Conservation (phyloP, 2,888 invertebrate species). For the Papilio demoleus region DNA sequence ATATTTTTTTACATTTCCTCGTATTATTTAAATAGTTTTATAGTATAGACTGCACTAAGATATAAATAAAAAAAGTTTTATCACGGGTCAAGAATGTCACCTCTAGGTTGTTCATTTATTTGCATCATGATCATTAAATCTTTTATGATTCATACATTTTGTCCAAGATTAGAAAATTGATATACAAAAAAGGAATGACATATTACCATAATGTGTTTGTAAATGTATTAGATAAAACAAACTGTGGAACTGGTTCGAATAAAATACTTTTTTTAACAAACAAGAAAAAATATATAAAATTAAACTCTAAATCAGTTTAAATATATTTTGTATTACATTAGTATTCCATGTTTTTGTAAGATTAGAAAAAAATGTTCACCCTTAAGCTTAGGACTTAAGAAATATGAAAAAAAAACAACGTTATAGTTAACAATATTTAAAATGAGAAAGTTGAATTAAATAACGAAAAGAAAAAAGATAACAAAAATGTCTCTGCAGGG, state of each 20-base stretch:
- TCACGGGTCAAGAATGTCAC: slow-evolving; percentile 61
- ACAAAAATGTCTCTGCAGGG: background rate
- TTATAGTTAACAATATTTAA: background rate
- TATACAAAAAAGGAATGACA: slow-evolving; percentile 50
- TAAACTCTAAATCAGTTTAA: too few species aligned
- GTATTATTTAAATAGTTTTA: background rate
- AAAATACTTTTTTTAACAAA: background rate
- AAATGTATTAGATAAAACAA: slow-evolving; percentile 51
- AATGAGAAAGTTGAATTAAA: background rate
- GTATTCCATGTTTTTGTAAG: too few species aligned
- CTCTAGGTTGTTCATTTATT: slow-evolving; percentile 56
- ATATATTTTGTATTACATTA: too few species aligned
- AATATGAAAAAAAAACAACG: too few species aligned
- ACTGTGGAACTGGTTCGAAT: slow-evolving; percentile 48
- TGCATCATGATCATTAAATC: slow-evolving; percentile 48
- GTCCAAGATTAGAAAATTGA: slow-evolving; percentile 55
- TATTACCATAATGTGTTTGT: slow-evolving; percentile 53
- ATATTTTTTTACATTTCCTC: background rate
- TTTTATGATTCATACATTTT: slow-evolving; percentile 61
- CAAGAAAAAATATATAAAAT: background rate
- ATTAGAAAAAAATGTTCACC: too few species aligned
- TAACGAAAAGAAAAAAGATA: too few species aligned
- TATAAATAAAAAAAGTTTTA: slow-evolving; percentile 40
- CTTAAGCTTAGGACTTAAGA: too few species aligned
- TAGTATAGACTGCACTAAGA: slow-evolving; percentile 39